These are phyloP conservation scores for Falco novaeseelandiae DNA, from an alignment of 2,797 vertebrate species.

Conservation along the genomic window DNA sequence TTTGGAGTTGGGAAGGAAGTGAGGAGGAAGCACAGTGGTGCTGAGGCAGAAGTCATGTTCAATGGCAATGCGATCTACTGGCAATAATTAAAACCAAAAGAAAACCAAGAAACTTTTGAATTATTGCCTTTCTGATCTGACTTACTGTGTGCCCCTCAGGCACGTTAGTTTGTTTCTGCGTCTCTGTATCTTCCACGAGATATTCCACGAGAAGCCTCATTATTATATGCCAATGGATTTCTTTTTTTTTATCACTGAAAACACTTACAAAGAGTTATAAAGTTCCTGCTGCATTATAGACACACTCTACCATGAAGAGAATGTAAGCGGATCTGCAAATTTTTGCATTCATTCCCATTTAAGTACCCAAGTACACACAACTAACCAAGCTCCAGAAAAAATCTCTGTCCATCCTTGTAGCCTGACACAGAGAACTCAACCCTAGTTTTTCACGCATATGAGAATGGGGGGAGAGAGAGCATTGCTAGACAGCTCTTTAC, in stretches of 20 bases:
- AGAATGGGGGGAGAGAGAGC: not conserved
- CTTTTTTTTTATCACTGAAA: not conserved
- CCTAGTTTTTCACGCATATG: not conserved
- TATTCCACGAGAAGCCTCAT: not conserved
- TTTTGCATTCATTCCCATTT: not conserved
- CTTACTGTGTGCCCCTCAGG: not conserved
- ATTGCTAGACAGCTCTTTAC: not conserved
- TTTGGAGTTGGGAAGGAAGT: not conserved
- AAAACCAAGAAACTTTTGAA: not conserved
- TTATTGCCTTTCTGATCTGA: not conserved
- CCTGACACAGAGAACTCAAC: not conserved
- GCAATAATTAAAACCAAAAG: not conserved
- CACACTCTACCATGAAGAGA: not conserved
- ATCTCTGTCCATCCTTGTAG: not conserved
- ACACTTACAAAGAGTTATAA: not conserved
- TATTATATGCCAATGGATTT: not conserved
- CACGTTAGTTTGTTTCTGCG: not conserved
- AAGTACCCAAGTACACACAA: not conserved
- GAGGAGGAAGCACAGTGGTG: not conserved
- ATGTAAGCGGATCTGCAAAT: fast-evolving
- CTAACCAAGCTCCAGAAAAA: not conserved
- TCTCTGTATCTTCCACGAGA: not conserved
- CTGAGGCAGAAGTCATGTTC: not conserved
- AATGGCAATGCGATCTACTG: not conserved
- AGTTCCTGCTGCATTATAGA: not conserved